A percentile compares a stretch with the other conserved stretches of the same genome.
Conservation (phyloP, 2,797 vertebrate species). For the Strix occidentalis region DNA sequence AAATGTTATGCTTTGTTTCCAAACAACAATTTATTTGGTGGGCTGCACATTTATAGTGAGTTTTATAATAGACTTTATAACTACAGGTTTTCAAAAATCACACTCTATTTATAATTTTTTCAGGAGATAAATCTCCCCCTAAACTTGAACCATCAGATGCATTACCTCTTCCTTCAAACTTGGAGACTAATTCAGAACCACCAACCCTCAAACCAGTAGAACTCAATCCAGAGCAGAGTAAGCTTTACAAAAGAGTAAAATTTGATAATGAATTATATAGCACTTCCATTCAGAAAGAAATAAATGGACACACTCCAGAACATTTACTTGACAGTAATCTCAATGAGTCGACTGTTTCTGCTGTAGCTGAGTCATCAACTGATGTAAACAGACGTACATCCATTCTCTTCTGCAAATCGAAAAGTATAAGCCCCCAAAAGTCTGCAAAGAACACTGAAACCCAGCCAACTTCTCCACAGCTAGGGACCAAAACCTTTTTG, state of each 20-base stretch:
- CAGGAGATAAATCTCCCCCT: constrained; percentile 97
- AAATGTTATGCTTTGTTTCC: constrained; percentile 76
- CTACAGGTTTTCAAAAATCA: constrained; percentile 83
- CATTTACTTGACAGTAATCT: constrained; percentile 84
- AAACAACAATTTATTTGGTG: constrained; percentile 73
- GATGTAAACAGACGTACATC: constrained; percentile 90
- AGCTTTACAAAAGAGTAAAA: constrained; percentile 82
- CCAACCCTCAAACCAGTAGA: constrained; percentile 96
- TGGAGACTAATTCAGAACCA: constrained; percentile 90
- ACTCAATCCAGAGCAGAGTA: constrained; percentile 84
- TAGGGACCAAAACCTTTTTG: constrained; percentile 96
- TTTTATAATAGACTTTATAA: constrained; percentile 81
- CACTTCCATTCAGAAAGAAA: constrained; percentile 84
- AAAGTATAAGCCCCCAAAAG: constrained; percentile 88
- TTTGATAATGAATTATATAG: constrained; percentile 83
- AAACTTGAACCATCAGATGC: constrained; percentile 96
- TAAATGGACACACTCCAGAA: constrained; percentile 84
- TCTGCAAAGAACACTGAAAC: constrained; percentile 78
- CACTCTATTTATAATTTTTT: constrained; percentile 88
- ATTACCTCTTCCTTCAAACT: constrained; percentile 89
- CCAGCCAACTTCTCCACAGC: constrained; percentile 82
- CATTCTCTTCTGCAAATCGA: constrained; percentile 94
- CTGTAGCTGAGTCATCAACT: constrained; percentile 85
- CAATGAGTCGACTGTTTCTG: constrained; percentile 88
- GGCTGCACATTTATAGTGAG: constrained; percentile 80